Evolutionary conservation across 2,113 vertebrate genomes (phyloP).

Genomic region (Malurus alboscapulatus): DNA sequence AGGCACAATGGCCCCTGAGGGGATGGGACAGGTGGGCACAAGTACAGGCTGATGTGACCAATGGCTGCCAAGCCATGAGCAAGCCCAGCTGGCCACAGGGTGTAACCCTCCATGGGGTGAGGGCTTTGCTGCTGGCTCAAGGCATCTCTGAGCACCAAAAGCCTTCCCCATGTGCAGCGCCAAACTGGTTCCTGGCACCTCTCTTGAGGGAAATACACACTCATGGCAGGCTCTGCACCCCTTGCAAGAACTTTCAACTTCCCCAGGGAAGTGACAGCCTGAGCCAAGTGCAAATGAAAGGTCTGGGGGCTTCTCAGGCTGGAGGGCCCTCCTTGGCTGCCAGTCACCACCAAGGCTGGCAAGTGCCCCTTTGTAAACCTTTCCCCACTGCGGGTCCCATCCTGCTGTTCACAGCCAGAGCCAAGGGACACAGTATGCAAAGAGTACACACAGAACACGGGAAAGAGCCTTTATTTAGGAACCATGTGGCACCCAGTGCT

Average conservation of each 20-base stretch:
- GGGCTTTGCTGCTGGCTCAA: not conserved
- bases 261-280: not conserved
- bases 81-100: not conserved
- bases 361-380: not conserved
- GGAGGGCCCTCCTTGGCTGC: not conserved
- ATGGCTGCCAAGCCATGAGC: not conserved
- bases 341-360: not conserved
- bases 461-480: conserved; percentile 43
- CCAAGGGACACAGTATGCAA: not conserved
- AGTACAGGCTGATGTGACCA: not conserved
- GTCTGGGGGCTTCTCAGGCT: not conserved
- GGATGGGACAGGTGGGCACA: not conserved
- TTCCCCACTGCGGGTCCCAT: not conserved
- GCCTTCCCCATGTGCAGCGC: not conserved
- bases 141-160: not conserved
- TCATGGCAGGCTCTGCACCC: not conserved
- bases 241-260: not conserved
- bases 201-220: too few species aligned
- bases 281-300: not conserved
- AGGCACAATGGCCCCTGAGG: not conserved
- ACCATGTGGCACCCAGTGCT: not conserved
- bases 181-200: not conserved
- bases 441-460: not conserved
- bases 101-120: not conserved
- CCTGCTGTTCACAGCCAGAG: not conserved